phyloP scores from a whole-genome alignment of 2,113 vertebrate species.

The Elaphurus davidianus region DNA sequence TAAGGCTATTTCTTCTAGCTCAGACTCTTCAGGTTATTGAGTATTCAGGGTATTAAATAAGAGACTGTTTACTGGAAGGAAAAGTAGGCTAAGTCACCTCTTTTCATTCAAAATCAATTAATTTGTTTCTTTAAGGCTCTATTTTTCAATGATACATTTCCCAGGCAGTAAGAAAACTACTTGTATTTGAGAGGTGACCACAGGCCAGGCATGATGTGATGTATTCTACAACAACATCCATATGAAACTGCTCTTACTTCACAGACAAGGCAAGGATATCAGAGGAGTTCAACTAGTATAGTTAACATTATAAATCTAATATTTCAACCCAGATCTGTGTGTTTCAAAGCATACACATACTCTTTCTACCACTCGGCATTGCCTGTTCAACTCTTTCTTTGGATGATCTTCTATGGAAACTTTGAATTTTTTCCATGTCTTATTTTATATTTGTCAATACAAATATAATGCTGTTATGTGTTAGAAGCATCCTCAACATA shows the following conservation, averaged over 20 bases:
- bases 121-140: slow-evolving; percentile 1
- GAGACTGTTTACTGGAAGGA: not conserved
- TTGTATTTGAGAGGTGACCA: not conserved
- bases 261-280: not conserved
- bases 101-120: slow-evolving; percentile 44
- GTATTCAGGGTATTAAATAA: not conserved
- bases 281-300: not conserved
- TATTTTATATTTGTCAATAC: slow-evolving; percentile 3
- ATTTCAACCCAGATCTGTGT: not conserved
- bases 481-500: not conserved
- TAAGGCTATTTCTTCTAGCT: slow-evolving; percentile 13
- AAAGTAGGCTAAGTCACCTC: not conserved
- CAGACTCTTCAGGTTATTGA: not conserved
- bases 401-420: not conserved
- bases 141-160: not conserved
- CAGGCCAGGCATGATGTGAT: not conserved
- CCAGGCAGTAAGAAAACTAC: not conserved
- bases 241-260: not conserved
- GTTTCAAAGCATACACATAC: not conserved
- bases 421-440: not conserved
- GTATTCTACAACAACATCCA: not conserved
- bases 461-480: not conserved
- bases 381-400: not conserved
- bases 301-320: not conserved
- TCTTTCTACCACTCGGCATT: not conserved